Conservation (phyloP, 2,797 vertebrate genomes). For the Melanotaenia nigrans region DNA sequence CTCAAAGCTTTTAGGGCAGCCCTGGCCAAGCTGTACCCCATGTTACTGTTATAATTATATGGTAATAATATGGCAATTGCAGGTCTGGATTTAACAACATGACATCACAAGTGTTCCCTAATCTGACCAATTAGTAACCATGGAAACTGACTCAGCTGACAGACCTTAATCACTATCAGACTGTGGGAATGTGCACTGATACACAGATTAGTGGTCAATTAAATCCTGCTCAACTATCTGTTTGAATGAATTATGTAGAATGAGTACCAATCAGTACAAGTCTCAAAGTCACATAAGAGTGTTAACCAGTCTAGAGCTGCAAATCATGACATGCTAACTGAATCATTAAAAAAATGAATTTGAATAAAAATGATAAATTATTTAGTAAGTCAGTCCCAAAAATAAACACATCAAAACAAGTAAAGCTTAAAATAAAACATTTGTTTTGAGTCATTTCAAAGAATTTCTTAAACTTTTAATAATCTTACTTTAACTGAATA, state of each 20-base stretch:
- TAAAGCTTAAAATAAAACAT: background rate
- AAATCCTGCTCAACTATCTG: conserved; percentile 11
- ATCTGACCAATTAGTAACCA: conserved; percentile 72
- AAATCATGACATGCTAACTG: background rate
- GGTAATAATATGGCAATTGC: conserved; percentile 66
- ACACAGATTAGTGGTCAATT: conserved; percentile 21
- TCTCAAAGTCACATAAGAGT: background rate
- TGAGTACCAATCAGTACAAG: background rate
- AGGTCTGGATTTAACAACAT: conserved; percentile 64
- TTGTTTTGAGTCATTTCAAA: background rate
- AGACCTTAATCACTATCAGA: conserved; percentile 55
- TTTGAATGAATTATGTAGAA: background rate
- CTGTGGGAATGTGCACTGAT: conserved; percentile 42
- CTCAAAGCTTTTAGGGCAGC: conserved; percentile 33
- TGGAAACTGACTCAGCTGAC: conserved; percentile 44
- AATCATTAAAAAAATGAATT: too few relatives aligned
- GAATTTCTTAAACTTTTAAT: background rate
- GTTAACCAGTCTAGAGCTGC: background rate
- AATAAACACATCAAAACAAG: background rate
- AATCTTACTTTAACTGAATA: background rate
- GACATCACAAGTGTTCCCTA: conserved; percentile 68
- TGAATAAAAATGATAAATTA: too few relatives aligned
- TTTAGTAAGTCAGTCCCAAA: background rate
- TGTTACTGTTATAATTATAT: conserved; percentile 64
- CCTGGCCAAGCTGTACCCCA: conserved; percentile 33